phyloP scores from a whole-genome alignment of 2,797 vertebrate genomes.

The Tachyglossus aculeatus region DNA sequence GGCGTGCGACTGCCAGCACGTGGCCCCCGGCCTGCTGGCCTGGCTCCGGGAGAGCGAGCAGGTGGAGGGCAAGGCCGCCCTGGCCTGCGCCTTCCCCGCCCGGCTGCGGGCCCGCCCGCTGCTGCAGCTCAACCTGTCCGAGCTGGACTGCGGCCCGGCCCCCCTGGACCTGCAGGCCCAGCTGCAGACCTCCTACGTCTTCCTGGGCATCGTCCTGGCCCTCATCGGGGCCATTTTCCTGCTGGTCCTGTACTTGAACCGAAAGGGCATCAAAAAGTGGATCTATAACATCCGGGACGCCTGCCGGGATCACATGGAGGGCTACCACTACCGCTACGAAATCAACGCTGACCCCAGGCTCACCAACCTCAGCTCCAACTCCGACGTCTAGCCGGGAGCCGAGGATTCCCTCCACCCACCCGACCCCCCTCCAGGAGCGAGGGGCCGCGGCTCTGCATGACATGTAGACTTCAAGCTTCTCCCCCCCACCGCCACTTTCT shows the following conservation, averaged over 20 bases:
- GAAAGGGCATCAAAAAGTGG: constrained; percentile 98
- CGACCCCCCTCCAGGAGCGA: constrained; percentile 20
- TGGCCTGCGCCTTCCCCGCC: constrained; percentile 81
- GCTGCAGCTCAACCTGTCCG: constrained; percentile 72
- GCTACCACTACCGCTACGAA: constrained; percentile 99
- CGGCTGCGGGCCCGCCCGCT: constrained; percentile 72
- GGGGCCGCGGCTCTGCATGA: constrained; percentile 85
- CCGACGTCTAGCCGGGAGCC: constrained; percentile 81
- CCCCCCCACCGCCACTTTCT: neutral
- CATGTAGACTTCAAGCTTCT: constrained; percentile 74
- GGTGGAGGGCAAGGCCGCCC: constrained; percentile 71
- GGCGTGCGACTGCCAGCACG: constrained; percentile 84
- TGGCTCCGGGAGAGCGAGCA: constrained; percentile 85
- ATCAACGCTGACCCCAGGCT: constrained; percentile 92
- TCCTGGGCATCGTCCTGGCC: constrained; percentile 94
- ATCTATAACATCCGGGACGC: constrained; percentile 97
- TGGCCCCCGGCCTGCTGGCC: constrained; percentile 76
- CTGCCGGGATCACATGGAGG: constrained; percentile 98
- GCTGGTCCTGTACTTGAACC: constrained; percentile 96
- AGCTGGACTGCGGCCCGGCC: constrained; percentile 77
- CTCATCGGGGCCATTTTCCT: constrained; percentile 97
- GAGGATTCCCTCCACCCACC: too few species aligned
- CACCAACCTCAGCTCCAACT: constrained; percentile 94
- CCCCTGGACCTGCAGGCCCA: constrained; percentile 74
- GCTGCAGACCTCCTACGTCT: constrained; percentile 95